A percentile compares a stretch with the other conserved stretches of the same genome.
Evolutionary conservation across 2,113 vertebrate species (phyloP).

Genomic region (Oenanthe melanoleuca): DNA sequence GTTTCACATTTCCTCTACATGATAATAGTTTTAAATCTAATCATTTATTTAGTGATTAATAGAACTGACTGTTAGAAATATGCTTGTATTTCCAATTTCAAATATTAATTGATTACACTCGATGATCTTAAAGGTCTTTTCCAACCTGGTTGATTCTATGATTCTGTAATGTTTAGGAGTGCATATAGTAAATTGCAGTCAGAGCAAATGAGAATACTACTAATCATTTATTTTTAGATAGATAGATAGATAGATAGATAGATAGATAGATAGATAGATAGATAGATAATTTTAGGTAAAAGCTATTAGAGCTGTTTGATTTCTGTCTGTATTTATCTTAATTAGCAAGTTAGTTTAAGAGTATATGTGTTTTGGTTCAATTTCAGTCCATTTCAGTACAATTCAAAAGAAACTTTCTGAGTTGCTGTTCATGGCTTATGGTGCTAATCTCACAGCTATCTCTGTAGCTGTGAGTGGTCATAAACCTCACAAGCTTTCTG

Average conservation of each 20-base stretch:
- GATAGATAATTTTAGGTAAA: not conserved
- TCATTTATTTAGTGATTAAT: not conserved
- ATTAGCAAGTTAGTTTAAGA: conserved; percentile 17
- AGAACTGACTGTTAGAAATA: not conserved
- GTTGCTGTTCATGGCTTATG: conserved; percentile 31
- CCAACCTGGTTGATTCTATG: not conserved
- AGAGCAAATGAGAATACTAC: not conserved
- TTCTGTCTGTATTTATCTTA: not conserved
- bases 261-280: no score
- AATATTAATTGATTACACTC: not conserved
- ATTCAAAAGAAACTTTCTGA: conserved; percentile 54
- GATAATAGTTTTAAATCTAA: not conserved
- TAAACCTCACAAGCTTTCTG: conserved; percentile 67
- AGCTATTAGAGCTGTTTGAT: not conserved
- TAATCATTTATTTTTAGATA: not conserved
- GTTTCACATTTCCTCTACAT: not conserved
- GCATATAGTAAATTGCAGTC: not conserved
- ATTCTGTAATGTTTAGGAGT: not conserved
- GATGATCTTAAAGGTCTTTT: not conserved
- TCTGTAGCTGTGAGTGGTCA: conserved; percentile 17
- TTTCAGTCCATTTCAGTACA: conserved; percentile 36
- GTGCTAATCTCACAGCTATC: conserved; percentile 68
- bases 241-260: no score
- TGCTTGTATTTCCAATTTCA: not conserved
- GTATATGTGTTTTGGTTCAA: conserved; percentile 13